These are phyloP conservation scores for Helicoverpa zea DNA, from an alignment of 1,140 invertebrate genomes.

Conservation along the genomic window DNA sequence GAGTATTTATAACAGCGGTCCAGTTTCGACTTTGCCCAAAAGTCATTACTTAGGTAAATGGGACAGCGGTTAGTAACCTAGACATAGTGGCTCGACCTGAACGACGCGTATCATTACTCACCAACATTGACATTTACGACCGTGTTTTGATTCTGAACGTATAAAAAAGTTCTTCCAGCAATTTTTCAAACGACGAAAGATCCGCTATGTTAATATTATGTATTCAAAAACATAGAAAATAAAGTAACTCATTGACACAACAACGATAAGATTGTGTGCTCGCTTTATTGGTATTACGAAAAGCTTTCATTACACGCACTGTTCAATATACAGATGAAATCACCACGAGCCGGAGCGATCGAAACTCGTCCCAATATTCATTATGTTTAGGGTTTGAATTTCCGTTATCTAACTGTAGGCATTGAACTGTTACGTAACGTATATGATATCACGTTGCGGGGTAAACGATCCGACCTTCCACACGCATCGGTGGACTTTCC, in stretches of 20 bases:
- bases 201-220: constrained; percentile 41
- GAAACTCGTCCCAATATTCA: constrained; percentile 56
- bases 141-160: constrained; percentile 21
- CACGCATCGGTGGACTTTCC: constrained; percentile 77
- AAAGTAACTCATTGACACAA: constrained; percentile 51
- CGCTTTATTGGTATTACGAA: constrained; percentile 66
- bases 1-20: constrained; percentile 27
- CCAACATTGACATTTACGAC: constrained; percentile 64
- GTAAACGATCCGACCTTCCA: constrained; percentile 80
- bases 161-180: constrained; percentile 2
- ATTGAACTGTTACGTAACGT: constrained; percentile 76
- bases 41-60: constrained; percentile 38
- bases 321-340: constrained; percentile 60
- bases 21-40: constrained; percentile 14
- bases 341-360: constrained; percentile 14
- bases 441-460: constrained; percentile 75
- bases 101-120: constrained; percentile 58
- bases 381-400: constrained; percentile 50
- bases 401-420: constrained; percentile 59
- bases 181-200: constrained; percentile 34
- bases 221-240: constrained; percentile 51
- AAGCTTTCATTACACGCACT: constrained; percentile 68
- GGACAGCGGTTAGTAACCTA: constrained; percentile 23
- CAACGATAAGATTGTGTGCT: constrained; percentile 59
- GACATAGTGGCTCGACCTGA: constrained; percentile 32